Percentiles rank a stretch among this genome's conserved stretches.
Conservation (phyloP, 2,888 invertebrate species). For the Adelphocoris suturalis region DNA sequence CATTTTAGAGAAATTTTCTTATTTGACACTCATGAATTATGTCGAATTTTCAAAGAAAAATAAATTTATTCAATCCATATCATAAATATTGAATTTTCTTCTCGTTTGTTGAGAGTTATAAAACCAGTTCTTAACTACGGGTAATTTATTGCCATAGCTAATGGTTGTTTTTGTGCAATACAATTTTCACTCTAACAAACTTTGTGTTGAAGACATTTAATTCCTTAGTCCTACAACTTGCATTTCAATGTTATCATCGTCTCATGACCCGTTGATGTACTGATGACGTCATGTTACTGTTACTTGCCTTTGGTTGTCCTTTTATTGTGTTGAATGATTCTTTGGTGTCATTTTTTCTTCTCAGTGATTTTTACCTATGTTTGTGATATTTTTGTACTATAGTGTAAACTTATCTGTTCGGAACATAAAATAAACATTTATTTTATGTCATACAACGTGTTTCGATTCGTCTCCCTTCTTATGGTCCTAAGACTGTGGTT, state of each 20-base stretch:
- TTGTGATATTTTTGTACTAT: conserved; percentile 74
- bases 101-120: not conserved
- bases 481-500: not conserved
- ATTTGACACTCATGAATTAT: not conserved
- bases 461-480: not conserved
- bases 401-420: conserved; percentile 70
- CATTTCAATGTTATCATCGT: not conserved
- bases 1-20: not conserved
- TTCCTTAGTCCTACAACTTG: not conserved
- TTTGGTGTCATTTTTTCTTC: conserved; percentile 36
- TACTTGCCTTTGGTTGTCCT: conserved; percentile 2
- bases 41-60: not conserved
- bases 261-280: not conserved
- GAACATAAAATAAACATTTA: conserved; percentile 72
- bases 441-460: conserved; percentile 51
- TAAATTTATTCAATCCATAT: not conserved
- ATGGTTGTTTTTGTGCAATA: conserved; percentile 25
- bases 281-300: not conserved
- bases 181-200: not conserved
- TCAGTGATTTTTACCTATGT: conserved; percentile 53
- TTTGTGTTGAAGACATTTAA: not conserved
- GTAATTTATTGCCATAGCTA: too few relatives aligned
- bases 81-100: not conserved
- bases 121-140: not conserved
- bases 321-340: conserved; percentile 24